Evolutionary conservation across 2,797 vertebrate species (phyloP).

Genomic region (Synanceia verrucosa): DNA sequence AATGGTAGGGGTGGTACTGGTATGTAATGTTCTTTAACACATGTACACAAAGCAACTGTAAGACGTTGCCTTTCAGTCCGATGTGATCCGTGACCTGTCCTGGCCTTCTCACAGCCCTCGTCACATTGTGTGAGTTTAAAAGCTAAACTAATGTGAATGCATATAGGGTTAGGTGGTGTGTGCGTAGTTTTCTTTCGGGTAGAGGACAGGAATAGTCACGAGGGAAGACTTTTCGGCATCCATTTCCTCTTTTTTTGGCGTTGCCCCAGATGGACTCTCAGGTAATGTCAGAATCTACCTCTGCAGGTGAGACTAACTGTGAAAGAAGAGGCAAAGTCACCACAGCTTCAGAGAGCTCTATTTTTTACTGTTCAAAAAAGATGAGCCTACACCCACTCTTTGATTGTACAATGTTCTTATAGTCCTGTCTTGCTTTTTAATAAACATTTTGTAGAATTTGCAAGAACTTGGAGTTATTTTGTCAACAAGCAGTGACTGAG

Average conservation of each 20-base stretch:
- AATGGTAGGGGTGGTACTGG: neutral
- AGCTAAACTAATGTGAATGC: neutral
- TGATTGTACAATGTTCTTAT: slow-evolving; percentile 88
- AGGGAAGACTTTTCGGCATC: neutral
- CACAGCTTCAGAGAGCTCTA: slow-evolving; percentile 80
- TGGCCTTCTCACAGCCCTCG: neutral
- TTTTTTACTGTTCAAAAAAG: slow-evolving; percentile 81
- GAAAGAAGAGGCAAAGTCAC: slow-evolving; percentile 86
- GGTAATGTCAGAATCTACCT: slow-evolving; percentile 97
- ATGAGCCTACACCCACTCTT: slow-evolving; percentile 71
- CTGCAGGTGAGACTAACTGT: slow-evolving; percentile 92
- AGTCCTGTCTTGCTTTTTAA: slow-evolving; percentile 92
- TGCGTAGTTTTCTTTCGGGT: neutral
- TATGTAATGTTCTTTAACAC: no score
- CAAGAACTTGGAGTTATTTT: slow-evolving; percentile 23
- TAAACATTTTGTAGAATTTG: slow-evolving; percentile 96
- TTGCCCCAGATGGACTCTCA: slow-evolving; percentile 89
- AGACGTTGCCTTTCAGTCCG: neutral
- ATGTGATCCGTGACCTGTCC: neutral
- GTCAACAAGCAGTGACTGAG: neutral
- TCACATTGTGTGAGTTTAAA: neutral
- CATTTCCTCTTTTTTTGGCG: slow-evolving; percentile 70
- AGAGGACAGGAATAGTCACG: neutral
- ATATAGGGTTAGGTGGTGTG: neutral
- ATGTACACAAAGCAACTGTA: no score